These are phyloP conservation scores for Drosophila mulleri DNA, from an alignment of 2,888 invertebrate genomes.

Conservation along the genomic window DNA sequence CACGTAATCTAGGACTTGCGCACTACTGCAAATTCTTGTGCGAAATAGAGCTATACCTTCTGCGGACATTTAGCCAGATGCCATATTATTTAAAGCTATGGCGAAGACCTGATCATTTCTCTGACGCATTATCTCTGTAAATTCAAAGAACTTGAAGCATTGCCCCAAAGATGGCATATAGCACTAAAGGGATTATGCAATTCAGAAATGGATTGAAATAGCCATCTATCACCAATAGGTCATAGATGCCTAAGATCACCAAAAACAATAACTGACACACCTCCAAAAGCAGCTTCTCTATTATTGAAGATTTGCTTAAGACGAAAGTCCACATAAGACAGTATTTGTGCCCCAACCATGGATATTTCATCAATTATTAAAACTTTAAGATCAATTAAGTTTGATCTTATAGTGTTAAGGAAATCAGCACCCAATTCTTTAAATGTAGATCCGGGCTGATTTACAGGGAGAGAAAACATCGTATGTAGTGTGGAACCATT, in stretches of 20 bases:
- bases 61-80: no score
- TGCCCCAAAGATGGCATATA: not conserved
- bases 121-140: not conserved
- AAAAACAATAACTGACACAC: not conserved
- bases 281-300: not conserved
- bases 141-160: not conserved
- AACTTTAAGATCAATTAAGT: no score
- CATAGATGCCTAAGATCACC: not conserved
- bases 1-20: not conserved
- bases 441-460: no score
- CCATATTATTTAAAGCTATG: no score
- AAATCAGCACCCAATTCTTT: no score
- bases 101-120: not conserved
- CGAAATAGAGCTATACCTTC: not conserved
- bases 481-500: not conserved
- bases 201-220: not conserved
- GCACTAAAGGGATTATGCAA: not conserved
- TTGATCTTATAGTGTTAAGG: no score
- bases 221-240: not conserved
- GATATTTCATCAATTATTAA: no score
- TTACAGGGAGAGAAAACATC: not conserved
- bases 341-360: no score
- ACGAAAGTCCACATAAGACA: not conserved
- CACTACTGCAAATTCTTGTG: not conserved
- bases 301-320: not conserved